These are phyloP conservation scores for Stegophylla sp. DNA, from an alignment of 2,888 invertebrate genomes.

Conservation along the genomic window DNA sequence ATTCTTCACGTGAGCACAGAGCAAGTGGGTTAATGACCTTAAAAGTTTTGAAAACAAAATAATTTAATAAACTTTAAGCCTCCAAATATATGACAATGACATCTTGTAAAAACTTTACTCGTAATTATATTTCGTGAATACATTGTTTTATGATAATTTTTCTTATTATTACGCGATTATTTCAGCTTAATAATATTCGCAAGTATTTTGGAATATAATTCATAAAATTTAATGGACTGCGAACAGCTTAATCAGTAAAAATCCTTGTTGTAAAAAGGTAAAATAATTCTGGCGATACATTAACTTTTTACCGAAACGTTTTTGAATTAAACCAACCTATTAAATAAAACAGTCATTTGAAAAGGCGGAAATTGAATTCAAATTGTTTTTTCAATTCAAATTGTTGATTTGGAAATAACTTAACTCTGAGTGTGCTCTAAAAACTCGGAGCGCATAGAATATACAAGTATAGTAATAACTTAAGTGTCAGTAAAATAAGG, in stretches of 20 bases:
- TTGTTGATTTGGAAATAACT: no score
- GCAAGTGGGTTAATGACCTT: conserved; percentile 3
- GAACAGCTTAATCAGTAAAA: conserved; percentile 8
- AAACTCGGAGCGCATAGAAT: no score
- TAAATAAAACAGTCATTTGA: conserved; percentile 8
- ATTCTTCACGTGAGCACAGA: conserved; percentile 4
- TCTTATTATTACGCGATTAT: conserved; percentile 18
- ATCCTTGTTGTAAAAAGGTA: background rate
- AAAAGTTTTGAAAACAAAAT: conserved; percentile 41
- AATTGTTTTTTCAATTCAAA: background rate
- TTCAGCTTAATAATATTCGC: conserved; percentile 8
- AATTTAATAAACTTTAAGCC: conserved; percentile 32
- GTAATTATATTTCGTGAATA: conserved; percentile 21
- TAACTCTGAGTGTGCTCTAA: no score
- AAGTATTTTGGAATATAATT: conserved; percentile 31
- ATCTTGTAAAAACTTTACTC: conserved; percentile 32
- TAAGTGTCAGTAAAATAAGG: no score
- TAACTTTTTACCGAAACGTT: conserved; percentile 6
- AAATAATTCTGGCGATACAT: conserved; percentile 14
- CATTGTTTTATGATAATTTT: conserved; percentile 21
- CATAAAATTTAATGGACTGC: conserved; percentile 15
- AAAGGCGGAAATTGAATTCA: background rate
- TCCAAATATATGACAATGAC: conserved; percentile 22
- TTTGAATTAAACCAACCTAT: background rate
- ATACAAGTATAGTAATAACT: no score